Evolutionary conservation across 2,888 invertebrate species (phyloP), one percentile per base, ranked within the genome.

Genomic region (Patella depressa): DNA sequence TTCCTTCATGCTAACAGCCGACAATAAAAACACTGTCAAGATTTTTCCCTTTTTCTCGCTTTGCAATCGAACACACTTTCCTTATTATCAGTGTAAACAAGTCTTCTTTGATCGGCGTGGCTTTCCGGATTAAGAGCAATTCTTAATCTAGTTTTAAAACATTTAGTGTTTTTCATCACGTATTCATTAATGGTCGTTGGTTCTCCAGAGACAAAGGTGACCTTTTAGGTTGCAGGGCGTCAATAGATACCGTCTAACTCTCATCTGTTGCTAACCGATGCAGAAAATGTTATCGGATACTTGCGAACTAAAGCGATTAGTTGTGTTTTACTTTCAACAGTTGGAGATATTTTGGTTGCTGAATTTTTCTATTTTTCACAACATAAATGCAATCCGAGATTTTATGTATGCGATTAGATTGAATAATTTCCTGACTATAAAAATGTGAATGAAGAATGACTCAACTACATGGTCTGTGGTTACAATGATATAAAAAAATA

Each of bases 71-170:
- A 65, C 65, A 65, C 65, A 24, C 24, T 65, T 65, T 65, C 24
- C 65, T 19, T 65, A 65, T 65, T 65, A 65, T 65, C 24, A 65
- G 14, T 65, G 65, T 65, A 65, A 65, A 65, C 65, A 65, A 65
- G 24, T 12, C 65, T 24, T 3, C 65, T 65, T 65, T 65, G 65
- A 65, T 65, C 65, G 24, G 11, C 14, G 65, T 65, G 24, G 65
- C 65, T 19, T 65, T 24, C 19, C 24, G 24, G 65, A 65, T 65
- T 65, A 65, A 24, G 65, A 24, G 65, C 11, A 14, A 24, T 65
- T 65, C 24, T 65, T 24, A 65, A 24, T 24, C 24, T 19, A 65
- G 19, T 65, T 65, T 65, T 24, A 65, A 24, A 65, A 65, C 65
- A 65, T 19, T 65, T 24, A 65, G 19, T 24, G 65, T 65, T 65